These are phyloP conservation scores for Maniola jurtina DNA, from an alignment of 1,140 invertebrate genomes.

Conservation along the genomic window DNA sequence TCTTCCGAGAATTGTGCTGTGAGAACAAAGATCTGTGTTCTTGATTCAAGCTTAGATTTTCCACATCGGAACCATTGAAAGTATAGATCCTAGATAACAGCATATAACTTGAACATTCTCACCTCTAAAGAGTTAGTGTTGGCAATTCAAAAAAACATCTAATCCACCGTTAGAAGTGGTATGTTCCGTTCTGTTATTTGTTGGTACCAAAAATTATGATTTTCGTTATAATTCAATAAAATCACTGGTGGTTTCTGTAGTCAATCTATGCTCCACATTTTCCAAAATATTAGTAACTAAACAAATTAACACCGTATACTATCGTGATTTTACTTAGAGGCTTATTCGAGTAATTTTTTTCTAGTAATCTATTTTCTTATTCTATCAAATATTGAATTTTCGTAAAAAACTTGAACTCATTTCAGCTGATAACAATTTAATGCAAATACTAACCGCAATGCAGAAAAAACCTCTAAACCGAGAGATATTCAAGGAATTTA, in stretches of 20 bases:
- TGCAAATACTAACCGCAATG: neutral
- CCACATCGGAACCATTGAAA: constrained; percentile 42
- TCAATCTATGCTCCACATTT: no score
- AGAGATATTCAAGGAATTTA: neutral
- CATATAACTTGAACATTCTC: constrained; percentile 30
- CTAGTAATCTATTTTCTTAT: neutral
- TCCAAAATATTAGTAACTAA: no score
- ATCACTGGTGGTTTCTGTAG: no score
- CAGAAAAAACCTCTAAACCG: neutral
- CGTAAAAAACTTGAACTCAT: neutral
- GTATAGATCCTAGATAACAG: constrained; percentile 46
- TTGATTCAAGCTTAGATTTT: constrained; percentile 38
- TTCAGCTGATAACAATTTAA: neutral
- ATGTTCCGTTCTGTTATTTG: neutral
- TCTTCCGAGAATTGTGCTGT: constrained; percentile 37
- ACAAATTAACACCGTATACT: no score
- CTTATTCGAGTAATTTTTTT: no score
- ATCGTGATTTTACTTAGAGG: no score
- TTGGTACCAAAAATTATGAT: neutral
- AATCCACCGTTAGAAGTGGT: neutral
- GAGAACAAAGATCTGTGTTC: constrained; percentile 42
- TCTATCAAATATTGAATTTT: neutral
- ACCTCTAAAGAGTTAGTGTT: constrained; percentile 10
- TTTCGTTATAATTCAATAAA: no score
- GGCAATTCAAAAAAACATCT: neutral